Conservation (phyloP, 53 echinoderm and acorn worm species). For the Zoroaster sp. region DNA sequence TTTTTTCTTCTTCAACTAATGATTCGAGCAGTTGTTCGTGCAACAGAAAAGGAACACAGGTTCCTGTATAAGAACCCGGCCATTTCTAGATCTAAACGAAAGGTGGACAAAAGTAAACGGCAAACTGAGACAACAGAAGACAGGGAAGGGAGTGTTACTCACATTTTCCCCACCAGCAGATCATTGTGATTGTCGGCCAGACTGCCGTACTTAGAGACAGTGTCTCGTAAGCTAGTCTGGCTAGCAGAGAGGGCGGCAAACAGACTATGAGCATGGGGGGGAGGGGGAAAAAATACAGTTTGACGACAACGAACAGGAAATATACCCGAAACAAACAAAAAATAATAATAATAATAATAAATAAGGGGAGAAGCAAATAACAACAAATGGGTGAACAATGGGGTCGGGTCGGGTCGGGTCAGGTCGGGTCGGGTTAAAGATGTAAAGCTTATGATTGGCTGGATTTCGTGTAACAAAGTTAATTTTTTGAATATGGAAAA, state of each 20-base stretch:
- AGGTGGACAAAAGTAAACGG: background rate
- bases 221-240: conserved; percentile 95
- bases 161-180: conserved; percentile 93
- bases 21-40: background rate
- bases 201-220: conserved; percentile 96
- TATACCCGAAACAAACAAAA: no score
- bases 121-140: background rate
- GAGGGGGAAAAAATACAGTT: background rate
- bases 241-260: conserved; percentile 91
- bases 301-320: no score
- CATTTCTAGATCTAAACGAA: no score
- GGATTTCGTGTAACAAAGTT: background rate
- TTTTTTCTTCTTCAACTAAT: background rate
- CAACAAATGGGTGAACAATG: conserved; percentile 26
- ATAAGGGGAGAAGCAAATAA: background rate
- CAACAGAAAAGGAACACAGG: background rate
- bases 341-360: no score
- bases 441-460: conserved; percentile 14
- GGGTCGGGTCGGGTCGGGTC: background rate
- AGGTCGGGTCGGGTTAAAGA: background rate
- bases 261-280: conserved; percentile 74
- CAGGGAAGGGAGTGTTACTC: conserved; percentile 61
- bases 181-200: conserved; percentile 96
- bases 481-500: no score
- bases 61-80: no score